Percentiles rank a stretch among this genome's conserved stretches.
Conservation (phyloP, 2,888 invertebrate species). For the Corythucha ciliata region DNA sequence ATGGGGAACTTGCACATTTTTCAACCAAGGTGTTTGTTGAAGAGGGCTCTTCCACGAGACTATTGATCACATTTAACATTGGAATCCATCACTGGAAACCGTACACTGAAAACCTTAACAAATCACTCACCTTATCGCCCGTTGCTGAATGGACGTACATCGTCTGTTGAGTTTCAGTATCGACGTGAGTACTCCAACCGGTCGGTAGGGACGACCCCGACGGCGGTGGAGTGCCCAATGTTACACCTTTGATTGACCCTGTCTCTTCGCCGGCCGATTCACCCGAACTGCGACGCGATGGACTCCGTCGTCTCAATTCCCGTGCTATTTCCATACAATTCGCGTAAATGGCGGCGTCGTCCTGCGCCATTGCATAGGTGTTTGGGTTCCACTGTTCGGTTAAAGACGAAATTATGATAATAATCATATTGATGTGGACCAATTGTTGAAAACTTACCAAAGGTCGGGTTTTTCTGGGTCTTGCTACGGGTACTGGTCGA, state of each 20-base stretch:
- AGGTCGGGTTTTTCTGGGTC: conserved; percentile 25
- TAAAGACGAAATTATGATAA: neutral
- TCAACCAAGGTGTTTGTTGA: too few species aligned
- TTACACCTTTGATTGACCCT: conserved; percentile 1
- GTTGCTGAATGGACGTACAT: conserved; percentile 45
- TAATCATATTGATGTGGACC: neutral
- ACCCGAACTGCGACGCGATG: conserved; percentile 5
- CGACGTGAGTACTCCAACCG: conserved; percentile 45
- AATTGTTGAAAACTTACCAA: conserved; percentile 22
- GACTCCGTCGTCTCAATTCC: conserved; percentile 19
- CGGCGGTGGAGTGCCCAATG: conserved; percentile 13
- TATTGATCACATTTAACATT: neutral
- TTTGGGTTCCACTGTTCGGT: conserved; percentile 15
- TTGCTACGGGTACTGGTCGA: conserved; percentile 26
- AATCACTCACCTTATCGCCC: conserved; percentile 46
- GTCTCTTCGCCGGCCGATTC: conserved; percentile 9
- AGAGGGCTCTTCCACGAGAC: too few species aligned
- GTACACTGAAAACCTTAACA: too few species aligned
- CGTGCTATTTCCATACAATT: conserved; percentile 27
- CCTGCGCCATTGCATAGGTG: conserved; percentile 18
- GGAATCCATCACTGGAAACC: too few species aligned
- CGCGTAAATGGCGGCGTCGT: conserved; percentile 29
- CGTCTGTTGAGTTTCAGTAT: conserved; percentile 41
- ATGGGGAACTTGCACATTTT: too few species aligned
- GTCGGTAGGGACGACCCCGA: conserved; percentile 39